A percentile compares a stretch with the other conserved stretches of the same genome.
These are phyloP conservation scores for Zaprionus davidi DNA, from an alignment of 1,140 invertebrate species.

Conservation along the genomic window DNA sequence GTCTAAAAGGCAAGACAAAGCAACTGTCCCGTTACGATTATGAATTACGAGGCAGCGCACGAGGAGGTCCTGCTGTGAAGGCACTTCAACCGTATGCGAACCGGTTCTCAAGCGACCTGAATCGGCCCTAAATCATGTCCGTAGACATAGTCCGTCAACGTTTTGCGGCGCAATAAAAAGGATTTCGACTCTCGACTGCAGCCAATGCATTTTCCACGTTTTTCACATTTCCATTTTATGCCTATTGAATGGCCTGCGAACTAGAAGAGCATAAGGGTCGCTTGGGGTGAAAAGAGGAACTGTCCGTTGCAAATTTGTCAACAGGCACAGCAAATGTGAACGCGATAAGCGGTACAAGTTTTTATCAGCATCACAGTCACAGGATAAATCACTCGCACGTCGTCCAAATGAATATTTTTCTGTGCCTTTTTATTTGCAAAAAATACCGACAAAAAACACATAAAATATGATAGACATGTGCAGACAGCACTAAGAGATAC, in stretches of 20 bases:
- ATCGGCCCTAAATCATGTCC: constrained; percentile 33
- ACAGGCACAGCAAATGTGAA: constrained; percentile 65
- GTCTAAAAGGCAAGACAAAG: constrained; percentile 54
- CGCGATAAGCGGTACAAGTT: constrained; percentile 70
- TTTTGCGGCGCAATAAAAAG: constrained; percentile 43
- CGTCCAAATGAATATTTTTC: constrained; percentile 39
- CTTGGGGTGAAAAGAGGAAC: not conserved
- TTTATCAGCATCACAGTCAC: constrained; percentile 59
- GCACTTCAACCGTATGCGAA: constrained; percentile 52
- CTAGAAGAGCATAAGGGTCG: not conserved
- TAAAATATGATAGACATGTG: not conserved
- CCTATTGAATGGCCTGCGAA: constrained; percentile 48
- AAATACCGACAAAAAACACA: constrained; percentile 8
- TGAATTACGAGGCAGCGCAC: constrained; percentile 52
- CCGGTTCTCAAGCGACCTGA: constrained; percentile 41
- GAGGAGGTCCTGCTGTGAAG: constrained; percentile 30
- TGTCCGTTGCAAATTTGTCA: constrained; percentile 72
- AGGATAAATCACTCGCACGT: constrained; percentile 69
- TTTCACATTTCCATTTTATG: constrained; percentile 60
- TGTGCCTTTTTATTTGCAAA: not conserved
- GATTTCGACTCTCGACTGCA: constrained; percentile 12
- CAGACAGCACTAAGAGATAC: not conserved
- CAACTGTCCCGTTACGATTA: constrained; percentile 33
- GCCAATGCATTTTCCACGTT: constrained; percentile 41
- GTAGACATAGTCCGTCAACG: constrained; percentile 31